A percentile compares a stretch with the other conserved stretches of the same genome.
Conservation (phyloP, 2,797 vertebrate species). For the Cynopterus sphinx region DNA sequence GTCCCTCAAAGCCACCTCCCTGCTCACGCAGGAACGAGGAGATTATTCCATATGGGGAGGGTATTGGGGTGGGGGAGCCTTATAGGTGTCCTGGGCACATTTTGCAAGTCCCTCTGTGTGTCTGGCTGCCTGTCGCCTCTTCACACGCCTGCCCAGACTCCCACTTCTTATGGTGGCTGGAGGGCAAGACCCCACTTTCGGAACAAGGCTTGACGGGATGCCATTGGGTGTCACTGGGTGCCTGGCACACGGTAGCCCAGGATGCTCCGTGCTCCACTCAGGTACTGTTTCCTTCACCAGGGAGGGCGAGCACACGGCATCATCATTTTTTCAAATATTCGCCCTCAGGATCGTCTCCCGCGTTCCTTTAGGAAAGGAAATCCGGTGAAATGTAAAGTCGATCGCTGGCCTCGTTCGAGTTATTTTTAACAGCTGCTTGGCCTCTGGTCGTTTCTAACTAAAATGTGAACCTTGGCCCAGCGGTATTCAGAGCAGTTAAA, state of each 20-base stretch:
- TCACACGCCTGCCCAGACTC: background rate
- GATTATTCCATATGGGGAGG: background rate
- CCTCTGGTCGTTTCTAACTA: conserved; percentile 66
- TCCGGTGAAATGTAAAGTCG: background rate
- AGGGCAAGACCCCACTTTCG: background rate
- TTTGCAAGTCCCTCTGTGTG: background rate
- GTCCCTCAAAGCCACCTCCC: background rate
- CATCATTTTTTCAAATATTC: background rate
- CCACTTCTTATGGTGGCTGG: accelerated
- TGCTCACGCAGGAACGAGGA: background rate
- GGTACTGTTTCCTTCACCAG: background rate
- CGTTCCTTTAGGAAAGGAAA: background rate
- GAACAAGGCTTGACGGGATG: background rate
- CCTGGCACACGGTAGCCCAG: background rate
- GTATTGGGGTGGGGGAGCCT: no score
- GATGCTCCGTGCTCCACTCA: accelerated
- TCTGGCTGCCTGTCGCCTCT: background rate
- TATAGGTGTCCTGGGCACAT: background rate
- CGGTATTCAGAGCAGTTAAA: conserved; percentile 57
- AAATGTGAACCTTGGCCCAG: background rate
- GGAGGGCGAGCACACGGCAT: background rate
- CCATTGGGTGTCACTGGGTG: background rate
- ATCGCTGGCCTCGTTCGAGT: background rate
- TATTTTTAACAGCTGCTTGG: conserved; percentile 42
- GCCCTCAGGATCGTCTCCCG: background rate